A percentile compares a stretch with the other conserved stretches of the same genome.
These are phyloP conservation scores for Acronicta leporina DNA, from an alignment of 2,888 invertebrate species.

Conservation along the genomic window DNA sequence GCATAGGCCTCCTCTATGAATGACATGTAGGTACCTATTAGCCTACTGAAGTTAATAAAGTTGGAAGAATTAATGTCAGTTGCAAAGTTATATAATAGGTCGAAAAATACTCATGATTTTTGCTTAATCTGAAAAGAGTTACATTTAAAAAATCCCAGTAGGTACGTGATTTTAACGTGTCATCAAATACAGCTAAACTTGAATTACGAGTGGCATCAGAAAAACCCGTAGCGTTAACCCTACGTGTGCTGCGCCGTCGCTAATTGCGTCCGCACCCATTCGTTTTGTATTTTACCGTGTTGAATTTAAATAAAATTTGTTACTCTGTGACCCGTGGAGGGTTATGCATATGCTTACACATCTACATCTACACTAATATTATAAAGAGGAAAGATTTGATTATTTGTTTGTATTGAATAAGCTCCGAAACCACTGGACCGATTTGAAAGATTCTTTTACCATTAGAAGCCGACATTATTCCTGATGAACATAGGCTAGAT, in stretches of 20 bases:
- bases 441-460: no score
- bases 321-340: constrained; percentile 25
- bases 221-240: constrained; percentile 49
- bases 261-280: constrained; percentile 65
- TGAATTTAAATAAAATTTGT: constrained; percentile 62
- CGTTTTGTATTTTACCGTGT: constrained; percentile 58
- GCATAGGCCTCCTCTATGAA: no score
- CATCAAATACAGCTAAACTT: constrained; percentile 55
- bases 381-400: no score
- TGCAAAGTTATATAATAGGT: no score
- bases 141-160: constrained; percentile 17
- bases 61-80: no score
- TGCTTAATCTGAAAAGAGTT: constrained; percentile 29
- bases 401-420: no score
- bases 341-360: constrained; percentile 9
- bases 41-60: no score
- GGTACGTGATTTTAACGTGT: constrained; percentile 31
- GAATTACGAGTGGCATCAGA: constrained; percentile 55
- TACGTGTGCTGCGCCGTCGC: constrained; percentile 45
- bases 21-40: no score
- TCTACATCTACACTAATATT: no score
- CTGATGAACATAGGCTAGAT: no score
- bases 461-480: no score
- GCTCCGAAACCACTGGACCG: no score
- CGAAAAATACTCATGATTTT: constrained; percentile 1